Conservation (phyloP, 2,797 vertebrate genomes). For the Megalops cyprinoides region DNA sequence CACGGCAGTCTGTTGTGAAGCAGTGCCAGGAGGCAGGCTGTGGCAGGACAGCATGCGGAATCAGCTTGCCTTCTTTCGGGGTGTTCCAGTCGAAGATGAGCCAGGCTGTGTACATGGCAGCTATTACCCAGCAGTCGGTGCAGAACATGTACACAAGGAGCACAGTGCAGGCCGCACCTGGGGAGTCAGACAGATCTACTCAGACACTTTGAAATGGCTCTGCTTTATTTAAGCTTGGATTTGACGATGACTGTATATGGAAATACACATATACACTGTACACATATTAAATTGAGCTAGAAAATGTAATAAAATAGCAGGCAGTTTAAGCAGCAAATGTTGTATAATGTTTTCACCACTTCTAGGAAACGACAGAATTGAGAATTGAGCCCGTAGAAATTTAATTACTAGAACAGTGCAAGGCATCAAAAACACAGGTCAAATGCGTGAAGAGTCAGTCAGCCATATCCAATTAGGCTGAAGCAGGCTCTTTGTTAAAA, state of each 20-base stretch:
- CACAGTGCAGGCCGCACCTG: constrained; percentile 82
- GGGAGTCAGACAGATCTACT: constrained; percentile 36
- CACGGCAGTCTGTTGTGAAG: not conserved
- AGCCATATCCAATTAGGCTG: not conserved
- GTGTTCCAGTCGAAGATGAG: constrained; percentile 97
- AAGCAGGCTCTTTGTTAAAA: not conserved
- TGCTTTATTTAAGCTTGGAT: too few relatives aligned
- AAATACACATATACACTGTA: too few relatives aligned
- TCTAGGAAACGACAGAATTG: not conserved
- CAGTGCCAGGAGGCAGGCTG: too few relatives aligned
- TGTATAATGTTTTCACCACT: not conserved
- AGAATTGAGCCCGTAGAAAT: not conserved
- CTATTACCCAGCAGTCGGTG: constrained; percentile 90
- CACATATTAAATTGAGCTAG: not conserved
- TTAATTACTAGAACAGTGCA: not conserved
- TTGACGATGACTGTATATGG: too few relatives aligned
- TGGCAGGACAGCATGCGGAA: not conserved
- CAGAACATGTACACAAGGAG: constrained; percentile 89
- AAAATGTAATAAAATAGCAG: not conserved
- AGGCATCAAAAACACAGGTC: not conserved
- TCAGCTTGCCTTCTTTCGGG: constrained; percentile 83
- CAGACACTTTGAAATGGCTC: too few relatives aligned
- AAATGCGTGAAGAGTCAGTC: not conserved
- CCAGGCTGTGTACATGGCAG: constrained; percentile 89
- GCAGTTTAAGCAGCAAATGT: not conserved